phyloP scores from a whole-genome alignment of 2,797 vertebrate genomes.

The Pyrocephalus nanus region DNA sequence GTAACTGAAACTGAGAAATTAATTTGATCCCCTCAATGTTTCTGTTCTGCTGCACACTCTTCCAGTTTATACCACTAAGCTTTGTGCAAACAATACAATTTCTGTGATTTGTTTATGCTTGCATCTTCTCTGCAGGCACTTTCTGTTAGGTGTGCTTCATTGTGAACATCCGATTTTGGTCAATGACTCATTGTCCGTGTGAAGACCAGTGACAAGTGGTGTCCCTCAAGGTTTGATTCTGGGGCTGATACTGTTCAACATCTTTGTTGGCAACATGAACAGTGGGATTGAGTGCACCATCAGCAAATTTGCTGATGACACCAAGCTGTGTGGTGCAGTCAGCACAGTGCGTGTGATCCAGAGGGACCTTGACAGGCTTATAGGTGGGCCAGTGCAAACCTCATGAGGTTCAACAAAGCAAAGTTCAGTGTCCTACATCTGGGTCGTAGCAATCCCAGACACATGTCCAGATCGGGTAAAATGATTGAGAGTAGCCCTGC shows the following conservation, averaged over 20 bases:
- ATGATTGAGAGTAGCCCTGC: not conserved
- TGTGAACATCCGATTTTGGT: not conserved
- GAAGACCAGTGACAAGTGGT: fast-evolving
- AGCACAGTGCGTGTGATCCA: not conserved
- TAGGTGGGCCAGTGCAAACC: fast-evolving
- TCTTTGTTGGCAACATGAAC: not conserved
- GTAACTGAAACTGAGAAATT: not conserved
- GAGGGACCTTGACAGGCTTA: not conserved
- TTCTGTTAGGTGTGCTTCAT: not conserved
- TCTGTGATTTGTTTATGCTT: not conserved
- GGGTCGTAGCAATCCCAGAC: fast-evolving
- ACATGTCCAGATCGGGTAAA: not conserved
- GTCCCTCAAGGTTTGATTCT: fast-evolving
- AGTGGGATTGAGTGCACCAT: not conserved
- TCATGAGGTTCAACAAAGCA: not conserved
- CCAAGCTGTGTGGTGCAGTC: too few relatives aligned
- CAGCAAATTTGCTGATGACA: not conserved
- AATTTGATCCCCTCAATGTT: not conserved
- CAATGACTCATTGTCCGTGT: not conserved
- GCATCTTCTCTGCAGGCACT: not conserved
- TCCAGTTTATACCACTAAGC: too few relatives aligned
- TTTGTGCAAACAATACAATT: not conserved
- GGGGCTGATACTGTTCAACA: not conserved
- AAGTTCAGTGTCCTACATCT: not conserved
- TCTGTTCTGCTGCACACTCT: not conserved